Evolutionary conservation across 2,113 vertebrate genomes (phyloP).

Genomic region (Caracal caracal): DNA sequence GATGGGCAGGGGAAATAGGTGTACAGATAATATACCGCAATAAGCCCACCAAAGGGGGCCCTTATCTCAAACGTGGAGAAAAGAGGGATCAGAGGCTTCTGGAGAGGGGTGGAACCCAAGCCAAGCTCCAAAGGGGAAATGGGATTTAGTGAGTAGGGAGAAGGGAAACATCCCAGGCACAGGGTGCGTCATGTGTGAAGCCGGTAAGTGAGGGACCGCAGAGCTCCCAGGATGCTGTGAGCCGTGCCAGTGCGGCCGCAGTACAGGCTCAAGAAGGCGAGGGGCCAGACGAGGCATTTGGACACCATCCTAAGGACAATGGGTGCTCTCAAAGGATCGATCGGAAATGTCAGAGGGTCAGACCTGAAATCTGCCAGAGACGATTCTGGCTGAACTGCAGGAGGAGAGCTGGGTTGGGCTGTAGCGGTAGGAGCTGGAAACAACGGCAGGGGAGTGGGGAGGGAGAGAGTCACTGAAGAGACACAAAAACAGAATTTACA

Average conservation of each 20-base stretch:
- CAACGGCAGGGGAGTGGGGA: rapidly evolving
- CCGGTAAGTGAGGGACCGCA: neutral
- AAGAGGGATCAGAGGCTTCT: neutral
- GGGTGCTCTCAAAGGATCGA: neutral
- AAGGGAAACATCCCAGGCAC: neutral
- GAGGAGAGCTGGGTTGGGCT: neutral
- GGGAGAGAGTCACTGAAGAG: neutral
- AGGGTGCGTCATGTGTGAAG: neutral
- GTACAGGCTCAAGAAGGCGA: neutral
- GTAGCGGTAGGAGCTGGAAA: neutral
- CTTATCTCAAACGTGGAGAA: neutral
- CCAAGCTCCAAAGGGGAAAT: neutral
- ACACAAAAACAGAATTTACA: neutral
- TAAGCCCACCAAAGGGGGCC: neutral
- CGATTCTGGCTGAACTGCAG: neutral
- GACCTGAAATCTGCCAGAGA: neutral
- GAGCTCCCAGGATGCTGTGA: rapidly evolving
- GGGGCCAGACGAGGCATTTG: neutral
- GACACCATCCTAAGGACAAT: neutral
- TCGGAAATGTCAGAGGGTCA: neutral
- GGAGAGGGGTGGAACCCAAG: neutral
- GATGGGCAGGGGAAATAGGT: neutral
- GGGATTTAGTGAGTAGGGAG: neutral
- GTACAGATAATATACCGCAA: neutral
- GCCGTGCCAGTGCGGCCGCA: rapidly evolving